Percentiles rank a stretch among this genome's conserved stretches.
phyloP scores from a whole-genome alignment of 2,888 invertebrate species.

The Drosophila aldrichi region DNA sequence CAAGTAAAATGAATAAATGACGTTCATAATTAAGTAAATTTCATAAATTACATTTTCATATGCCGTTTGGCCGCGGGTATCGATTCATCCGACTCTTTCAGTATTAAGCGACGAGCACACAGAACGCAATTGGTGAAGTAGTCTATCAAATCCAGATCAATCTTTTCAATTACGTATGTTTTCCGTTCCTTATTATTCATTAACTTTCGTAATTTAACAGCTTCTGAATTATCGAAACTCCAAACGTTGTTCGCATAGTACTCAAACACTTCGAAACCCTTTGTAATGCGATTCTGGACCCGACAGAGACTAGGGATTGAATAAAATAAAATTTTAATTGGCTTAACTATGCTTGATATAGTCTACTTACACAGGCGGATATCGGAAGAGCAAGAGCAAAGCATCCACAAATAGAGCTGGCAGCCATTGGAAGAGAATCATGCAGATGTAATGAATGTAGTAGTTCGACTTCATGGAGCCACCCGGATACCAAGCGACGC shows the following conservation, averaged over 20 bases:
- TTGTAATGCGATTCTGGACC: conserved; percentile 92
- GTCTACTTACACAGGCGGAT: conserved; percentile 93
- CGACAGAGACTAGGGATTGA: conserved; percentile 88
- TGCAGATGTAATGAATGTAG: conserved; percentile 92
- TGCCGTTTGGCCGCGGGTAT: conserved; percentile 92
- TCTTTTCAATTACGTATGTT: conserved; percentile 89
- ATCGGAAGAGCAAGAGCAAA: conserved; percentile 91
- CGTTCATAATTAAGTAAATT: not conserved
- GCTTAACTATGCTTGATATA: too few species aligned
- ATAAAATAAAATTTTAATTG: not conserved
- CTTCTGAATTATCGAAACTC: conserved; percentile 92
- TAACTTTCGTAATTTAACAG: conserved; percentile 86
- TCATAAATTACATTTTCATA: conserved; percentile 90
- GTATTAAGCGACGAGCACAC: conserved; percentile 91
- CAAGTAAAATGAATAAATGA: conserved; percentile 70
- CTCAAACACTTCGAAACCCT: conserved; percentile 95
- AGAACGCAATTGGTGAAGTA: conserved; percentile 94
- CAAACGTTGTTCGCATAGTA: conserved; percentile 97
- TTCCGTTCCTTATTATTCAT: conserved; percentile 89
- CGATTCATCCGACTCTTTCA: conserved; percentile 93
- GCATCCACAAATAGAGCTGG: conserved; percentile 95
- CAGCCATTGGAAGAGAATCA: conserved; percentile 94
- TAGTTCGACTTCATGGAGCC: conserved; percentile 94
- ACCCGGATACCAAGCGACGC: conserved; percentile 94
- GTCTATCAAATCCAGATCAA: conserved; percentile 90